phyloP scores from a whole-genome alignment of 1,140 invertebrate species.

The Listronotus bonariensis region DNA sequence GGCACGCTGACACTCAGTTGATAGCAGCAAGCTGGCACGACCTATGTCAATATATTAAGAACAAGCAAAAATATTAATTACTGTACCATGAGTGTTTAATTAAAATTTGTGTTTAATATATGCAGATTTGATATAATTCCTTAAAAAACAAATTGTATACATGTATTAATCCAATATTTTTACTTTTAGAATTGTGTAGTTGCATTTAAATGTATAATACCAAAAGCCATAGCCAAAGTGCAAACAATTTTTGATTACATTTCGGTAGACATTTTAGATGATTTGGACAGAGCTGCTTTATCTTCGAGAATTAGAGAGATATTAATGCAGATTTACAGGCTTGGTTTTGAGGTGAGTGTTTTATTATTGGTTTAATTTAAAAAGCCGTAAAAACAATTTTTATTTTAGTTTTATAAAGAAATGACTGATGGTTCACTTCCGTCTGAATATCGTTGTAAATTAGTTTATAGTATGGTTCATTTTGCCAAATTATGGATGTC shows the following conservation, averaged over 20 bases:
- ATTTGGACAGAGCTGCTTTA: conserved; percentile 56
- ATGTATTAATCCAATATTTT: too few species aligned
- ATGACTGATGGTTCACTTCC: conserved; percentile 59
- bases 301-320: conserved; percentile 75
- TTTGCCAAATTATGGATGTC: conserved; percentile 88
- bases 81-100: too few species aligned
- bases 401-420: conserved; percentile 77
- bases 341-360: conserved; percentile 78
- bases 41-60: too few species aligned
- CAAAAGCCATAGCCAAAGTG: conserved; percentile 65
- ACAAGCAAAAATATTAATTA: too few species aligned
- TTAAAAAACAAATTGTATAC: too few species aligned
- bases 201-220: conserved; percentile 66
- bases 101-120: too few species aligned
- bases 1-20: too few species aligned
- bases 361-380: background rate
- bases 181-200: conserved; percentile 66
- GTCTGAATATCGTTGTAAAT: conserved; percentile 39
- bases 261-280: conserved; percentile 63
- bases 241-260: conserved; percentile 63
- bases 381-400: conserved; percentile 10
- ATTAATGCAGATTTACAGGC: conserved; percentile 83
- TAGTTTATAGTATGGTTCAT: conserved; percentile 61
- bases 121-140: too few species aligned
- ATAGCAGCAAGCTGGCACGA: too few species aligned